Percentiles rank a stretch among this genome's conserved stretches.
These are phyloP conservation scores for Eupsittula cactorum DNA, from an alignment of 2,113 vertebrate genomes.

Conservation along the genomic window DNA sequence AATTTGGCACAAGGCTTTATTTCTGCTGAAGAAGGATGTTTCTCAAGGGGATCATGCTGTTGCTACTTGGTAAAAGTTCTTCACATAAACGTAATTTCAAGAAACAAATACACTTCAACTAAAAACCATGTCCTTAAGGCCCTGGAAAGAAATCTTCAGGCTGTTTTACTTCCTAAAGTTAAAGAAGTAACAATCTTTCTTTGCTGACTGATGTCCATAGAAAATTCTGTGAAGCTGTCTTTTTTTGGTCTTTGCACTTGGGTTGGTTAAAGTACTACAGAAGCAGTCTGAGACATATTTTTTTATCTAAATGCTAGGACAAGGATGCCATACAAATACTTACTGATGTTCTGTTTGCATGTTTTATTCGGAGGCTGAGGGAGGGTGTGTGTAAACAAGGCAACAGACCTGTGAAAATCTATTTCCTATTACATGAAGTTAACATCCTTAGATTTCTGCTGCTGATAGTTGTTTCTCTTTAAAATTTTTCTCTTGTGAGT, in stretches of 20 bases:
- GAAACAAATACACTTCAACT: conserved; percentile 30
- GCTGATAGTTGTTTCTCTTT: not conserved
- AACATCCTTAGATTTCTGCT: not conserved
- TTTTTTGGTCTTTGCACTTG: not conserved
- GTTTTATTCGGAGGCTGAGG: not conserved
- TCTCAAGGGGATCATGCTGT: not conserved
- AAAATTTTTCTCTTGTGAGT: not conserved
- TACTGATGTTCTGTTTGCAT: not conserved
- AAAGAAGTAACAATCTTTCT: not conserved
- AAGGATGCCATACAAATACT: not conserved
- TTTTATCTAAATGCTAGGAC: not conserved
- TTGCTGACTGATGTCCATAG: not conserved
- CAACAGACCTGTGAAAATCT: not conserved
- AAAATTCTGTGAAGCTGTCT: not conserved
- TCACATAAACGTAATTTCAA: conserved; percentile 19
- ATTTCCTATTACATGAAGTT: not conserved
- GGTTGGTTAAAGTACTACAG: not conserved
- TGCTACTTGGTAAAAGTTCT: conserved; percentile 41
- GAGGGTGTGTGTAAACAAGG: not conserved
- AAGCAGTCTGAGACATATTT: not conserved
- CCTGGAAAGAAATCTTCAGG: conserved; percentile 15
- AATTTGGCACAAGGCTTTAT: not conserved
- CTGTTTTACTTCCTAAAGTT: conserved; percentile 19
- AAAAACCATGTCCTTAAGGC: not conserved
- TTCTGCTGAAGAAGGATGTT: conserved; percentile 9